A percentile compares a stretch with the other conserved stretches of the same genome.
These are phyloP conservation scores for Podarcis muralis DNA, from an alignment of 2,113 vertebrate genomes.

Conservation along the genomic window DNA sequence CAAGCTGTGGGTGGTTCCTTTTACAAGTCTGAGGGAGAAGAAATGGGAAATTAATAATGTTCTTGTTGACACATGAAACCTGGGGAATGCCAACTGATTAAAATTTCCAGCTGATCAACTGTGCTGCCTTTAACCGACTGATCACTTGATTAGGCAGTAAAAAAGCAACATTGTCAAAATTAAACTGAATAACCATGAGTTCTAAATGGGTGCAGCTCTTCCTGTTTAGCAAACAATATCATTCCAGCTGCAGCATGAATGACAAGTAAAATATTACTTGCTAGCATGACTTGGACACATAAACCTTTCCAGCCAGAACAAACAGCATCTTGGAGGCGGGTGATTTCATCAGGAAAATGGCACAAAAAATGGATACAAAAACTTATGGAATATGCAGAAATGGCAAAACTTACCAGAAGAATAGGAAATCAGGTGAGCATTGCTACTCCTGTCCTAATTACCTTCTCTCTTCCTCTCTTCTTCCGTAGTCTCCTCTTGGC, in stretches of 20 bases:
- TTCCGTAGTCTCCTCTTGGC: no score
- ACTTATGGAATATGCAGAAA: no score
- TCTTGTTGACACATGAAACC: conserved; percentile 15
- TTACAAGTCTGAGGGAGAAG: background rate
- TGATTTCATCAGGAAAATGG: background rate
- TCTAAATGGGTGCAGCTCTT: background rate
- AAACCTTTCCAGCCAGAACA: background rate
- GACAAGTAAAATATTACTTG: background rate
- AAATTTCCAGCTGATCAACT: background rate
- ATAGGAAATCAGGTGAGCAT: no score
- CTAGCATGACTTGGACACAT: background rate
- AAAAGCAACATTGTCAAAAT: background rate
- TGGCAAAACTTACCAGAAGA: no score
- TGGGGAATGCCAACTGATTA: conserved; percentile 7
- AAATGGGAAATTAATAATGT: conserved; percentile 23
- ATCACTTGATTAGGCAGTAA: background rate
- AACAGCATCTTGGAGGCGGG: background rate
- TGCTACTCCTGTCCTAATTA: no score
- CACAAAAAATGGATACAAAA: no score
- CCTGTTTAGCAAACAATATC: background rate
- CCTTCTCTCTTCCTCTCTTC: no score
- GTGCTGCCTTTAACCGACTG: background rate
- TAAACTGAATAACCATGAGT: background rate
- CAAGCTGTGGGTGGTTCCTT: background rate
- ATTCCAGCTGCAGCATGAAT: background rate